phyloP scores from a whole-genome alignment of 2,888 invertebrate genomes.

The Drosophila vallismaia region DNA sequence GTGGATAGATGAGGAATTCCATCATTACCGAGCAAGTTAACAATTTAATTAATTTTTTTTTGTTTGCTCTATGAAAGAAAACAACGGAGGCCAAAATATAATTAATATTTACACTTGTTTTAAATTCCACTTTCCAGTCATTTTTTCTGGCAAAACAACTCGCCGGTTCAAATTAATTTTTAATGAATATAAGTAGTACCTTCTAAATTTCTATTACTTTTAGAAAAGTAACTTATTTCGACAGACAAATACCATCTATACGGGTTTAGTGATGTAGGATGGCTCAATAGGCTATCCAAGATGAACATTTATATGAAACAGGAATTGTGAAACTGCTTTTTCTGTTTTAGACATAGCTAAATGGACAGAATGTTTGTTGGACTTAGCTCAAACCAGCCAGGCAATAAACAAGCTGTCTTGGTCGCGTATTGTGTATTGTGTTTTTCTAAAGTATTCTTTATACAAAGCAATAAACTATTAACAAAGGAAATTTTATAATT shows the following conservation, averaged over 20 bases:
- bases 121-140: too few relatives aligned
- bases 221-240: neutral
- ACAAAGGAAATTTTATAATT: conserved; percentile 15
- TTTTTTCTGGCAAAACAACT: too few relatives aligned
- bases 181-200: neutral
- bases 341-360: conserved; percentile 13
- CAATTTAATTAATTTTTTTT: neutral
- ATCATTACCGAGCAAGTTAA: neutral
- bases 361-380: conserved; percentile 19
- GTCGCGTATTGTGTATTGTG: conserved; percentile 28
- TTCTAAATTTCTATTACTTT: neutral
- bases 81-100: neutral
- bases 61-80: neutral
- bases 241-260: neutral
- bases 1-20: neutral
- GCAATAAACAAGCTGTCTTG: conserved; percentile 46
- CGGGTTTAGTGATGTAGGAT: neutral
- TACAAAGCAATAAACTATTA: conserved; percentile 64
- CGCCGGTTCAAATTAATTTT: neutral
- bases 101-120: neutral
- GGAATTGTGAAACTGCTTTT: neutral
- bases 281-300: neutral
- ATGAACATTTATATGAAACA: neutral
- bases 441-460: conserved; percentile 64
- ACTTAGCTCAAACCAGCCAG: conserved; percentile 28